A percentile compares a stretch with the other conserved stretches of the same genome.
phyloP scores from a whole-genome alignment of 2,888 invertebrate genomes.

The Notodonta dromedarius region DNA sequence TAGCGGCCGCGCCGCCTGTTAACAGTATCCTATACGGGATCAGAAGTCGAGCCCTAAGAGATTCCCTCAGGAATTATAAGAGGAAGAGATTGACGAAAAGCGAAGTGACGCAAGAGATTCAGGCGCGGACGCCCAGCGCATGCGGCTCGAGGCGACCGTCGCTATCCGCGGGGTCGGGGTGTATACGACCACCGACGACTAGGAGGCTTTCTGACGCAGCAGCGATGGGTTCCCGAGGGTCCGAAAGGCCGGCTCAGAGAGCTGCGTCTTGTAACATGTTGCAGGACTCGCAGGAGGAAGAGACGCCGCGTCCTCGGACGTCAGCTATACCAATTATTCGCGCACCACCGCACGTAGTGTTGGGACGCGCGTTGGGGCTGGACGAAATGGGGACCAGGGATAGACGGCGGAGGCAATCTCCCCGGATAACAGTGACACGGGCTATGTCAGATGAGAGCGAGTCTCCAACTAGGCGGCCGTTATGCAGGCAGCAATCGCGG shows the following conservation, averaged over 20 bases:
- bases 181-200: slow-evolving; percentile 73
- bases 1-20: slow-evolving; percentile 88
- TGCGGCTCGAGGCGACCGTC: slow-evolving; percentile 90
- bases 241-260: slow-evolving; percentile 81
- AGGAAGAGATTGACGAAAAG: slow-evolving; percentile 91
- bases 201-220: slow-evolving; percentile 75
- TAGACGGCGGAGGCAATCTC: slow-evolving; percentile 82
- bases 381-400: slow-evolving; percentile 70
- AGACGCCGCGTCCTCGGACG: slow-evolving; percentile 57
- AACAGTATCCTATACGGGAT: slow-evolving; percentile 92
- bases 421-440: slow-evolving; percentile 88
- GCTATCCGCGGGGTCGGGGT: slow-evolving; percentile 83
- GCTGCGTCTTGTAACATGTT: slow-evolving; percentile 89
- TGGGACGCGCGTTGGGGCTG: slow-evolving; percentile 84
- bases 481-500: slow-evolving; percentile 78
- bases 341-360: slow-evolving; percentile 84
- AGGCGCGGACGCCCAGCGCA: slow-evolving; percentile 91
- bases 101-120: slow-evolving; percentile 91
- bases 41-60: slow-evolving; percentile 88
- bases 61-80: slow-evolving; percentile 90
- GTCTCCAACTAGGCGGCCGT: slow-evolving; percentile 77
- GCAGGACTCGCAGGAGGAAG: slow-evolving; percentile 84
- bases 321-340: slow-evolving; percentile 79
- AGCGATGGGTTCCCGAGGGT: slow-evolving; percentile 69
- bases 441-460: slow-evolving; percentile 90